Evolutionary conservation across 2,888 invertebrate species (phyloP).

Genomic region (Harpagoxenus sublaevis): DNA sequence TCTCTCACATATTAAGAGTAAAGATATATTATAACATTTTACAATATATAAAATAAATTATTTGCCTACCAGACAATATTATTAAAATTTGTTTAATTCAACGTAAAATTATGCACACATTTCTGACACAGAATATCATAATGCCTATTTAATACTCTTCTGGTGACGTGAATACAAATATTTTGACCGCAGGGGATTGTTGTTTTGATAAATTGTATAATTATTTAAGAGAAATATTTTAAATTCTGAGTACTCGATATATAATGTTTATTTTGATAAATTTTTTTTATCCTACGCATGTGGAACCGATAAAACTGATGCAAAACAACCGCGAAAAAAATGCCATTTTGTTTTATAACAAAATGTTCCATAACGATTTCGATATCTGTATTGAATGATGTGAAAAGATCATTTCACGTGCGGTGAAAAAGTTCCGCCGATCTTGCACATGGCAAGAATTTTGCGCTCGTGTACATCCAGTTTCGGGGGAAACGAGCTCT

Average conservation of each 20-base stretch:
- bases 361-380: neutral
- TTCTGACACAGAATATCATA: neutral
- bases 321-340: neutral
- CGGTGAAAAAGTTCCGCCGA: neutral
- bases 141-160: neutral
- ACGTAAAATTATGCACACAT: neutral
- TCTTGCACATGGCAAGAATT: neutral
- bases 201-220: neutral
- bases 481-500: neutral
- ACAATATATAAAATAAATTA: neutral
- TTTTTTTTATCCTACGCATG: neutral
- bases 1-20: neutral
- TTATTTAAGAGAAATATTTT: neutral
- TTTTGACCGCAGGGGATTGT: neutral
- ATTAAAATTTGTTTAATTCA: conserved; percentile 12
- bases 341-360: neutral
- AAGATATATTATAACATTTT: neutral
- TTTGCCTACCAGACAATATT: neutral
- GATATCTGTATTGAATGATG: neutral
- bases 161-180: neutral
- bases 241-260: neutral
- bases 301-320: neutral
- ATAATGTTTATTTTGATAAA: neutral
- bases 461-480: neutral
- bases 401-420: neutral